Conservation (phyloP, 2,888 invertebrate species). For the Podotricha telesiphe region DNA sequence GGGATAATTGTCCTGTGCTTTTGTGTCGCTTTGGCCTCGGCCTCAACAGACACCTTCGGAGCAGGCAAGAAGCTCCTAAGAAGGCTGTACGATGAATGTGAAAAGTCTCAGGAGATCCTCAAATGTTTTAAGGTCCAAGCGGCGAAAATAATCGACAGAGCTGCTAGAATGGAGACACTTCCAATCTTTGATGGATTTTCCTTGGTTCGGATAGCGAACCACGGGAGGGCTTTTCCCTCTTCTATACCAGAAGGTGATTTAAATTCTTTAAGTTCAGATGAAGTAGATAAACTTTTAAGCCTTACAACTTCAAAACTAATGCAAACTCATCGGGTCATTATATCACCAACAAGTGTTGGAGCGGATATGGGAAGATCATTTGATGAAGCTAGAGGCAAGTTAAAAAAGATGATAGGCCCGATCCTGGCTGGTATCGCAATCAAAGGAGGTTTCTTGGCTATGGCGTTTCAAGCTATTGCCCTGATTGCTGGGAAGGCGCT, state of each 20-base stretch:
- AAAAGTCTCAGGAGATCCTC: slow-evolving; percentile 84
- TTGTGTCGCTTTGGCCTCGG: slow-evolving; percentile 58
- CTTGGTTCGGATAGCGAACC: slow-evolving; percentile 77
- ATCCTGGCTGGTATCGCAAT: slow-evolving; percentile 87
- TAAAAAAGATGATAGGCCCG: slow-evolving; percentile 87
- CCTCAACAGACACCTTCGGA: slow-evolving; percentile 70
- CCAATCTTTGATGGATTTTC: slow-evolving; percentile 85
- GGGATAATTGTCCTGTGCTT: slow-evolving; percentile 71
- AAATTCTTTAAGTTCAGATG: slow-evolving; percentile 83
- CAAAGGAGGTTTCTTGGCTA: slow-evolving; percentile 88
- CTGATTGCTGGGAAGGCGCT: slow-evolving; percentile 91
- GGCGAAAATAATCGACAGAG: slow-evolving; percentile 86
- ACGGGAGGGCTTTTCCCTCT: slow-evolving; percentile 76
- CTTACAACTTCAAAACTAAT: slow-evolving; percentile 83
- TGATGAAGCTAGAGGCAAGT: slow-evolving; percentile 83
- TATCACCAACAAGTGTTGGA: slow-evolving; percentile 73
- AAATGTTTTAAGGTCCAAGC: slow-evolving; percentile 89
- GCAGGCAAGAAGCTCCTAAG: slow-evolving; percentile 77
- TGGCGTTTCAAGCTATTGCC: slow-evolving; percentile 90
- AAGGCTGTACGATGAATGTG: slow-evolving; percentile 85
- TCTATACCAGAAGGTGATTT: slow-evolving; percentile 83
- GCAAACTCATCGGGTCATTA: slow-evolving; percentile 84
- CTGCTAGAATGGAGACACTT: slow-evolving; percentile 84
- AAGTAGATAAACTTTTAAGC: slow-evolving; percentile 84
- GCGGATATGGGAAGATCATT: slow-evolving; percentile 76